Base-by-base conservation (phyloP, 1,140 invertebrate genomes). In the Ganaspis sp. region DNA sequence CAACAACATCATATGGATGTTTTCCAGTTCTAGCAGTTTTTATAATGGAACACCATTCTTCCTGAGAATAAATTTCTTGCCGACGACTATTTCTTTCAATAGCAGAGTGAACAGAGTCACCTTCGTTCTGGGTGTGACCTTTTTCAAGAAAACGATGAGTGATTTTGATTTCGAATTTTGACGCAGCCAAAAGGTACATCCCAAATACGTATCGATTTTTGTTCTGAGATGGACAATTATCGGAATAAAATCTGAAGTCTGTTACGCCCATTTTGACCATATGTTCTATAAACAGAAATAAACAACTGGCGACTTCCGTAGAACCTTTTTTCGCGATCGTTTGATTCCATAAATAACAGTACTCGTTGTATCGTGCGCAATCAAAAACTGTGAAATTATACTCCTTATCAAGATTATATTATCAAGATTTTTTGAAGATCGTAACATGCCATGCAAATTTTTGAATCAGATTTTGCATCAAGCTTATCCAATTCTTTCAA, bases 321-420 rank as follows among this genome's bases (percentile, higher is more conserved):
- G 87, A 84, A 4, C 86, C 89, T 49, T 90, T 83, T 37, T 87
- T 87, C 15, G 82, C 91, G 70, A 88, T 80, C 1, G 79, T 80
- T 82, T 92, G 91, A 81, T 89, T 83, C 90, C 91, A 92, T 37
- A 91, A 80, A 78, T 86, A 92, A 73, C 90, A 91, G 58, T 78
- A 75, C 8, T 80, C 83, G 75, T 83, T 77, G 42, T 83, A 77
- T n/a, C 74, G 84, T 23, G 69, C 74, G 8, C 88, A 71, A 70
- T 91, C 83, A 81, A 78, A 89, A 49, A 89, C 73, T 8, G 91
- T 92, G n/a, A 91, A 90, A 82, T 92, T 92, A 73, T 89, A 89
- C n/a, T n/a, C n/a, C n/a, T n/a, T n/a, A n/a, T n/a, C n/a, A n/a
- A n/a, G n/a, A n/a, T n/a, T n/a, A n/a, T n/a, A n/a, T n/a, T n/a